These are phyloP conservation scores for Myrmecophaga tridactyla DNA, from an alignment of 2,113 vertebrate genomes.

Conservation along the genomic window DNA sequence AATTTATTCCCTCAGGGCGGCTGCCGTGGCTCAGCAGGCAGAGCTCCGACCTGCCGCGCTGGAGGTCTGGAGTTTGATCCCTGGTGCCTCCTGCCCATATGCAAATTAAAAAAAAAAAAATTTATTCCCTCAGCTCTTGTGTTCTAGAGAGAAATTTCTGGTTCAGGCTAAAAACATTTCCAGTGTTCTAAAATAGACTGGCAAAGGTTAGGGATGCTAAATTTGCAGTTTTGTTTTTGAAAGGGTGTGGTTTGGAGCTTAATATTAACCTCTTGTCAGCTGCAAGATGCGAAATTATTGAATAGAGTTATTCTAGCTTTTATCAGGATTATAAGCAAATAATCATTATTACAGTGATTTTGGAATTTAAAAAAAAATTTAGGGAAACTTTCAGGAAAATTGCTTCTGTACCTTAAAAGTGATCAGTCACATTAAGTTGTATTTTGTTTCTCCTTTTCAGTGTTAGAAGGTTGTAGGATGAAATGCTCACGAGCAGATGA, in stretches of 20 bases:
- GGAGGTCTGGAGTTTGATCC: too few species aligned
- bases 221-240: constrained; percentile 53
- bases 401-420: not conserved
- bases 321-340: not conserved
- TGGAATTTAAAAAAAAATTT: not conserved
- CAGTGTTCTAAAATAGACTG: constrained; percentile 51
- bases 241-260: constrained; percentile 47
- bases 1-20: constrained; percentile 33
- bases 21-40: too few species aligned
- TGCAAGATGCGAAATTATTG: not conserved
- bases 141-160: constrained; percentile 31
- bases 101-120: too few species aligned
- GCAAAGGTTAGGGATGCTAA: constrained; percentile 50
- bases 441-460: not conserved
- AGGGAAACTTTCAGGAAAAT: not conserved
- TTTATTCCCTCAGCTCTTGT: constrained; percentile 26
- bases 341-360: not conserved
- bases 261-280: constrained; percentile 37
- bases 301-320: not conserved
- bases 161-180: constrained; percentile 37
- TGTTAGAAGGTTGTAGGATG: constrained; percentile 12
- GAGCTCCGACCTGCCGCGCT: too few species aligned
- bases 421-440: not conserved
- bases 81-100: too few species aligned
- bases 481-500: not conserved